Evolutionary conservation across 2,797 vertebrate genomes (phyloP).

Genomic region (Ceryle rudis): DNA sequence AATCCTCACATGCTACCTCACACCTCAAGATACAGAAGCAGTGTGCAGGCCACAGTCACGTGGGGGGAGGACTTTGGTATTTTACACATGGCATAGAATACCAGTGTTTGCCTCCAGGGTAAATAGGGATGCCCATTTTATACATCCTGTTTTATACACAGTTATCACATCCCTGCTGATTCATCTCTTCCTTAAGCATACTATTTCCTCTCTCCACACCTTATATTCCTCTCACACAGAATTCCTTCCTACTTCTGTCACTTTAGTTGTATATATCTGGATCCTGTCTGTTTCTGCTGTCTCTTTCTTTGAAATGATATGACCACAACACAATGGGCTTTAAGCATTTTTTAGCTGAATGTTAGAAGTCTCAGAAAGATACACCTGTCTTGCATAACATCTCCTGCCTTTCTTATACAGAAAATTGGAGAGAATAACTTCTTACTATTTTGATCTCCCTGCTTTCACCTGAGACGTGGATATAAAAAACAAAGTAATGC

Average conservation of each 20-base stretch:
- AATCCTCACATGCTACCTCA: not conserved
- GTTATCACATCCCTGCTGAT: not conserved
- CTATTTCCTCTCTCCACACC: not conserved
- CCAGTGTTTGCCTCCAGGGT: not conserved
- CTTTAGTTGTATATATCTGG: not conserved
- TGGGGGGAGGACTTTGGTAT: not conserved
- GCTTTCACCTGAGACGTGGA: fast-evolving
- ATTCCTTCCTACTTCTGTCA: not conserved
- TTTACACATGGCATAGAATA: not conserved
- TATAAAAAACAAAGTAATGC: not conserved
- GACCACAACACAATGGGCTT: not conserved
- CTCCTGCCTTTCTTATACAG: not conserved
- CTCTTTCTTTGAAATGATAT: not conserved
- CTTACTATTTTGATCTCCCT: not conserved
- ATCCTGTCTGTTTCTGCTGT: not conserved
- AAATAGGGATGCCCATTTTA: not conserved
- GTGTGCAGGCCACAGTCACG: not conserved
- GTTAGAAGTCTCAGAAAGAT: not conserved
- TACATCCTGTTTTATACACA: not conserved
- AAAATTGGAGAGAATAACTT: not conserved
- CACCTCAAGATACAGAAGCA: fast-evolving
- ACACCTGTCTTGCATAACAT: not conserved
- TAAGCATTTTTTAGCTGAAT: not conserved
- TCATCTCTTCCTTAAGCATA: not conserved
- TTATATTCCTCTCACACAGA: not conserved